Percentiles rank a stretch among this genome's conserved stretches.
Conservation (phyloP, 2,888 invertebrate species). For the Sminthurinus aureus region DNA sequence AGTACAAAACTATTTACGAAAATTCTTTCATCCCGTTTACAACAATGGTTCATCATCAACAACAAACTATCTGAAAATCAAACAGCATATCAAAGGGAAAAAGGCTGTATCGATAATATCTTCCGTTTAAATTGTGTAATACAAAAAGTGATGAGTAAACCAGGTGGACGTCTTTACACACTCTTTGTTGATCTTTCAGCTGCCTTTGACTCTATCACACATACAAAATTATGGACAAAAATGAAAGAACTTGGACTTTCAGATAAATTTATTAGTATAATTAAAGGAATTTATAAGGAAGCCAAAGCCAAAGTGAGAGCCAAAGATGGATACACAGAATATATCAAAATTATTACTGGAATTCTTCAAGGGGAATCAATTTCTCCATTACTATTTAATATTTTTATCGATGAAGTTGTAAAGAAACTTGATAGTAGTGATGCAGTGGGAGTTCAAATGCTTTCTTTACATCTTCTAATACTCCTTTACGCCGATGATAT, state of each 20-base stretch:
- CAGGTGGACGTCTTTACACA: background rate
- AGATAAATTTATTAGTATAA: background rate
- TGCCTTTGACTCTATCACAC: background rate
- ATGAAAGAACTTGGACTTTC: background rate
- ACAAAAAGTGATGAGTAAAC: background rate
- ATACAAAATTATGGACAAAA: background rate
- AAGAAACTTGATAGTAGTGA: background rate
- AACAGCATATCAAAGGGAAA: slow-evolving; percentile 19
- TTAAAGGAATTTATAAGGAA: background rate
- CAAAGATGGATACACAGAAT: background rate
- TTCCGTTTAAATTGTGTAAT: slow-evolving; percentile 7
- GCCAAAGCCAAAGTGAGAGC: slow-evolving; percentile 1
- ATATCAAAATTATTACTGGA: slow-evolving; percentile 16
- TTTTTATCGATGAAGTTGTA: slow-evolving; percentile 20
- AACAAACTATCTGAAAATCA: slow-evolving; percentile 27
- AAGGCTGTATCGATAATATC: slow-evolving; percentile 20
- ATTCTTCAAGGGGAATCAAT: slow-evolving; percentile 26
- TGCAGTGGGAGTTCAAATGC: background rate
- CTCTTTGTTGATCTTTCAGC: slow-evolving; percentile 2
- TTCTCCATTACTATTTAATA: slow-evolving; percentile 15
- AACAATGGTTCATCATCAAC: background rate
- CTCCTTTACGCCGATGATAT: background rate
- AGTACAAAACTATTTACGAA: slow-evolving; percentile 10
- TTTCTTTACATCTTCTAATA: background rate
- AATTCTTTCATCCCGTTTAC: slow-evolving; percentile 1